Evolutionary conservation across 2,888 invertebrate species (phyloP), one percentile per base, ranked within the genome.

Genomic region (Drosophila nr. perissopoda): DNA sequence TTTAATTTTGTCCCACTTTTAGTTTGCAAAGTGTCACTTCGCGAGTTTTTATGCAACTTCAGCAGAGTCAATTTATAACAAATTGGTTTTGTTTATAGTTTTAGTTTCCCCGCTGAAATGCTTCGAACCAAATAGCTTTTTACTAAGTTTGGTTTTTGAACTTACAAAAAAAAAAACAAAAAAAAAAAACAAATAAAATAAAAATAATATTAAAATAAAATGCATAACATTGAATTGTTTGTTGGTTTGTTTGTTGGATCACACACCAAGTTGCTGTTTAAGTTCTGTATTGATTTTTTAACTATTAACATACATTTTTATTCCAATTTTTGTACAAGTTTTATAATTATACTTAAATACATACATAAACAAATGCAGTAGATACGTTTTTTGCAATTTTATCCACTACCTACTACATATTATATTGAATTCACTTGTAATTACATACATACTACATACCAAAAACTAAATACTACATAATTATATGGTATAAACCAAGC

Each of bases 21-120:
- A 18, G 48, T 52, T 68, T 57, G 60, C 46, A 34, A 60, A 70
- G 38, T 36, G 54, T 40, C 68, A 53, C 40, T 51, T 40, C 52
- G 49, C 77, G 62, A 66, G 76, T 91, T 88, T 81, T 88, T 81
- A 91, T 89, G 89, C 91, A 91, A 88, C 82, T 90, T 88, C 81
- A 85, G 80, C 74, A 76, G 70, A 79, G 86, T 86, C 83, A 79
- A 60, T 72, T 73, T 67, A 36, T 62, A 57, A 68, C 57, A 67
- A 69, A 71, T 69, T 68, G 48, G 65, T 73, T 79, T 76, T 52
- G 60, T 71, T 79, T 82, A 79, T 58, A 67, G 59, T 75, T 79
- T 83, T 76, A 62, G 52, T 73, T 74, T 63, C 52, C 71, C 67
- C 65, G 54, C 67, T 69, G 52, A 76, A 63, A 59, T 63, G 64